Conservation (phyloP, 2,113 vertebrate species). For the Gyps fulvus region DNA sequence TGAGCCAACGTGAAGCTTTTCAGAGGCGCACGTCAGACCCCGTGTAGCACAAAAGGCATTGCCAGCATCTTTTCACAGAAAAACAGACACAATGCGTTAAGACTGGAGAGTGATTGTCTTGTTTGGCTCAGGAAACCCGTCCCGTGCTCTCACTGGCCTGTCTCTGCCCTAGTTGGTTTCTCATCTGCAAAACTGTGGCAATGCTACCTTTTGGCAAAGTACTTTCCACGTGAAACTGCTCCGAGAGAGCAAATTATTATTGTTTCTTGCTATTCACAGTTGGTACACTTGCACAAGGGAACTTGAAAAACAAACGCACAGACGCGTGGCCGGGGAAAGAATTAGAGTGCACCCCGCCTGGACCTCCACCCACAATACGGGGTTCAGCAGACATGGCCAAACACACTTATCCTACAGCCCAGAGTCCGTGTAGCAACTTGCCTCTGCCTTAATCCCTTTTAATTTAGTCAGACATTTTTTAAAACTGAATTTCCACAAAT, state of each 20-base stretch:
- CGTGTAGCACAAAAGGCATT: not conserved
- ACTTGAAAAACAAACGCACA: not conserved
- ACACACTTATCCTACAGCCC: not conserved
- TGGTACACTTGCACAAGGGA: not conserved
- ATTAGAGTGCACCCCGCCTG: not conserved
- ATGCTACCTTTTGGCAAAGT: not conserved
- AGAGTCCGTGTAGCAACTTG: not conserved
- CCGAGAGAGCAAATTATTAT: not conserved
- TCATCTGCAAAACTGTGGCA: not conserved
- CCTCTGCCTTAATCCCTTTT: not conserved
- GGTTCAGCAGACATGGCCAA: not conserved
- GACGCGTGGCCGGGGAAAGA: rapidly evolving
- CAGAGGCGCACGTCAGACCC: not conserved
- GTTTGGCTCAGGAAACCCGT: not conserved
- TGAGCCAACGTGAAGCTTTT: not conserved
- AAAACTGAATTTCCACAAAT: not conserved
- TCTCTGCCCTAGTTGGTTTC: not conserved
- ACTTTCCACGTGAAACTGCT: not conserved
- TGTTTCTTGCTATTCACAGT: not conserved
- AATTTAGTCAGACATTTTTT: not conserved
- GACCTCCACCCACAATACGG: not conserved
- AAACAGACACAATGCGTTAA: not conserved
- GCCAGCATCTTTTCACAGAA: not conserved
- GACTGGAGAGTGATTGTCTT: not conserved
- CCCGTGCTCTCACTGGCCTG: rapidly evolving